Base-by-base conservation (phyloP, 2,888 invertebrate genomes). In the Leptopilina myrica region DNA sequence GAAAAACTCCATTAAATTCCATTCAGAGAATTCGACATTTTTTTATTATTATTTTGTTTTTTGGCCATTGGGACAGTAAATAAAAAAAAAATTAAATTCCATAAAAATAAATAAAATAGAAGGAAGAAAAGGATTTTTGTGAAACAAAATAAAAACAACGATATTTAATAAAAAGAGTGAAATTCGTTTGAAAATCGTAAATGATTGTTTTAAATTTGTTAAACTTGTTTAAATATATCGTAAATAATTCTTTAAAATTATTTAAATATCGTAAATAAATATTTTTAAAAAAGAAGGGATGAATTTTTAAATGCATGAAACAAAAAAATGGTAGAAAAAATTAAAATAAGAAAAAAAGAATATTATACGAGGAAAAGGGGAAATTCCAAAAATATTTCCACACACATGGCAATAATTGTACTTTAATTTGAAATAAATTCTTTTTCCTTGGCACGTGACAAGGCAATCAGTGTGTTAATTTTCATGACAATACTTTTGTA, bases 391-490 rank as follows among this genome's bases (percentile, higher is more conserved):
- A 33, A 62, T 20, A 15, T 15, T 62, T 62, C 62, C 62, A 8
- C 20, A 62, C 62, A 62, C 20, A 62, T 15, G 62, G 15, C 62
- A 20, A 62, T 5, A 20, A 9, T 20, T 20, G 20, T 62, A 26
- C 26, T 26, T 3, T 33, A 62, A 62, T 20, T 62, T 62, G 15
- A 62, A 62, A 62, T 62, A 73, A 33, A 33, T 33, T 6, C 62
- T 9, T 11, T 20, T 9, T 73, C 33, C 14, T 73, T 9, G 33
- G 56, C 73, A 73, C n/a, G 56, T 73, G 56, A 20, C 62, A 20
- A 7, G 62, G 20, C 15, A 62, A 62, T 62, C 62, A 62, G 62
- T 62, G 62, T 62, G 62, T 62, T 62, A 62, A 62, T 62, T 20
- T 62, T 62, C 15, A 9, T 15, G 62, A 62, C 62, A 62, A 62